A percentile compares a stretch with the other conserved stretches of the same genome.
Conservation (phyloP, 2,797 vertebrate species). For the Bryconaethiops microstoma region DNA sequence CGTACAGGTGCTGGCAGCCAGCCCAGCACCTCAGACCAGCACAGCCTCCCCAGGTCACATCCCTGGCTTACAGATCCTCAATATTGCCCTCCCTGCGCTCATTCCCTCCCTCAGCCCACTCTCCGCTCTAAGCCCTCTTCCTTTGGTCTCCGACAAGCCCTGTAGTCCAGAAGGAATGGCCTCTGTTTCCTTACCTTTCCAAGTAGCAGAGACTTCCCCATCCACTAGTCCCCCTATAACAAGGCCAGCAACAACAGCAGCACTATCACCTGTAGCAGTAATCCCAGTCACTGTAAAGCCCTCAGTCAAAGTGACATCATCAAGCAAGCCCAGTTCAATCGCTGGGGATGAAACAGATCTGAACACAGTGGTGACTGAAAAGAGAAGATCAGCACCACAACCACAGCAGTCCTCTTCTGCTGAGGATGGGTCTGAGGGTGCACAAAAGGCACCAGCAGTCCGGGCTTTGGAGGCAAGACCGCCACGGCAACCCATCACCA, state of each 20-base stretch:
- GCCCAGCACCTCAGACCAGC: conserved; percentile 77
- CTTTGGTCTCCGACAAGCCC: conserved; percentile 62
- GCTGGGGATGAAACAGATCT: conserved; percentile 48
- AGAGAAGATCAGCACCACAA: conserved; percentile 48
- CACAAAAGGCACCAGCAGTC: conserved; percentile 50
- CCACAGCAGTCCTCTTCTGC: conserved; percentile 46
- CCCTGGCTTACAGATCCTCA: conserved; percentile 91
- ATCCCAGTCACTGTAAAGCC: conserved; percentile 48
- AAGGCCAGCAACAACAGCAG: conserved; percentile 49
- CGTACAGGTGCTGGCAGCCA: conserved; percentile 88
- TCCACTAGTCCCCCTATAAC: conserved; percentile 38
- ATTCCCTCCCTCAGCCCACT: conserved; percentile 86
- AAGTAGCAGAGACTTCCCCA: conserved; percentile 49
- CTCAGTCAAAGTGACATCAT: conserved; percentile 17
- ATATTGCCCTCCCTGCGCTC: conserved; percentile 89
- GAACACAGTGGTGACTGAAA: conserved; percentile 49
- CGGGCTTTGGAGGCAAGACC: conserved; percentile 51
- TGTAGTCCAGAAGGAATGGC: conserved; percentile 62
- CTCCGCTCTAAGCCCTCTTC: conserved; percentile 66
- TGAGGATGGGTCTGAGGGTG: conserved; percentile 37
- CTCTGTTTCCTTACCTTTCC: conserved; percentile 41
- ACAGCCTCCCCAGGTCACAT: conserved; percentile 80
- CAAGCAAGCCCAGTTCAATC: conserved; percentile 38
- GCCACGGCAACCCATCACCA: conserved; percentile 63
- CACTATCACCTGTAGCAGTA: conserved; percentile 47